Percentiles rank a stretch among this genome's conserved stretches.
Evolutionary conservation across 2,797 vertebrate species (phyloP).

Genomic region (Chanos chanos): DNA sequence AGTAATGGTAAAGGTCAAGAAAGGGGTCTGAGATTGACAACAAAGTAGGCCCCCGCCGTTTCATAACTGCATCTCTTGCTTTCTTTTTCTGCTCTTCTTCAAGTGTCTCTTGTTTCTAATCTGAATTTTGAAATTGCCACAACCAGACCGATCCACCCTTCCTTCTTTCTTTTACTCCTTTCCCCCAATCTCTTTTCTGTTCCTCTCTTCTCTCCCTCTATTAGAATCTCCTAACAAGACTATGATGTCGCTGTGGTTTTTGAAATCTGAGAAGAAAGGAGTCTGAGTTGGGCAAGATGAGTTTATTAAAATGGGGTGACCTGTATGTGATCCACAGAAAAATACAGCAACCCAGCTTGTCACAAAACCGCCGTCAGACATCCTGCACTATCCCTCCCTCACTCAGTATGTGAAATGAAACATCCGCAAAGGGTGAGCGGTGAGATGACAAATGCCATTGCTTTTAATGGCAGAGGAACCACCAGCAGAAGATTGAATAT

Average conservation of each 20-base stretch:
- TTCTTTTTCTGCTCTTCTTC: constrained; percentile 8
- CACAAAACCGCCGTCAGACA: neutral
- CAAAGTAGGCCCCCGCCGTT: constrained; percentile 18
- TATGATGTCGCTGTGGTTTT: too few relatives aligned
- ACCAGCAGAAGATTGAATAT: constrained; percentile 30
- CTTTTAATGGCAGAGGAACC: constrained; percentile 39
- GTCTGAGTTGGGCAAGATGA: constrained; percentile 8
- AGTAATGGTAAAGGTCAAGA: constrained; percentile 49
- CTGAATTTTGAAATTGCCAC: constrained; percentile 37
- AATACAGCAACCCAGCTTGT: constrained; percentile 14
- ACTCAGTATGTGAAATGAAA: constrained; percentile 38
- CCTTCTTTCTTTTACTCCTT: neutral
- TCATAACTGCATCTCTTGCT: constrained; percentile 25
- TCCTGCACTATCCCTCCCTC: neutral
- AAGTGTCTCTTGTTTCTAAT: constrained; percentile 32
- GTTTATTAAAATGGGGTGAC: constrained; percentile 24
- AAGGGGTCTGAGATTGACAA: constrained; percentile 39
- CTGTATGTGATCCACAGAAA: constrained; percentile 14
- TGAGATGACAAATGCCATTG: constrained; percentile 40
- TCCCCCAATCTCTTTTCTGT: neutral
- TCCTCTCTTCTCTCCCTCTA: neutral
- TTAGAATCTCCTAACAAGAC: too few relatives aligned
- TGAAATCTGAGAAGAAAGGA: too few relatives aligned
- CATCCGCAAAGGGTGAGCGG: constrained; percentile 14
- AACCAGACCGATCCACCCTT: constrained; percentile 1